Conservation (phyloP, 2,797 vertebrate genomes). For the Xiphophorus birchmanni region DNA sequence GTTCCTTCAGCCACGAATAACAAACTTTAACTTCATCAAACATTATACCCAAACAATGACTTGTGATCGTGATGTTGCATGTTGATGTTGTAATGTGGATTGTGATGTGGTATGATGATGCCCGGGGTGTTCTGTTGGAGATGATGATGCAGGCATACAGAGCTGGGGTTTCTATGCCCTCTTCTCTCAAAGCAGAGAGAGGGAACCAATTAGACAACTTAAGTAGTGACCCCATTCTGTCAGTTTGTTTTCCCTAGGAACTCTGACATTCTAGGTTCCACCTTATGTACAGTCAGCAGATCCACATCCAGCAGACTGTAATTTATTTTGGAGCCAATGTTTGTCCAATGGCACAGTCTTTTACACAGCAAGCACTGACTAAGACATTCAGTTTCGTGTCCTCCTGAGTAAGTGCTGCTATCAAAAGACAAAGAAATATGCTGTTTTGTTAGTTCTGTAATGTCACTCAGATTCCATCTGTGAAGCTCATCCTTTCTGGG, state of each 20-base stretch:
- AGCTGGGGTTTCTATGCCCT: not conserved
- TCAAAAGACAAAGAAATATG: too few species aligned
- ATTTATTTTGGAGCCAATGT: not conserved
- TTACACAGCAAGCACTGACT: not conserved
- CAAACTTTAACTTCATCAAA: not conserved
- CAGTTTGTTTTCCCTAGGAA: not conserved
- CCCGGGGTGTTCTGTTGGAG: not conserved
- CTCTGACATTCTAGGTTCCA: not conserved
- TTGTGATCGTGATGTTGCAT: not conserved
- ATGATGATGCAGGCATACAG: not conserved
- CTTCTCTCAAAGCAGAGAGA: not conserved
- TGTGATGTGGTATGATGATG: not conserved
- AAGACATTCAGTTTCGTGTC: not conserved
- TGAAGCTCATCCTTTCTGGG: not conserved
- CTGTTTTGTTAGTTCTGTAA: too few species aligned
- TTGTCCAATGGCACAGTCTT: not conserved
- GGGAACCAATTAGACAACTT: not conserved
- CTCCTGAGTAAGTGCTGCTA: not conserved
- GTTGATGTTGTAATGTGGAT: not conserved
- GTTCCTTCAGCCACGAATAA: slow-evolving; percentile 19
- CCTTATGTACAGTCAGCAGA: not conserved
- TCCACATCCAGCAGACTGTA: not conserved
- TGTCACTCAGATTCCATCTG: not conserved
- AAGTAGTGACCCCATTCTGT: not conserved
- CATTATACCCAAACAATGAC: too few species aligned